Base-by-base conservation (phyloP, 1,140 invertebrate species). In the Diabrotica undecimpunctata region DNA sequence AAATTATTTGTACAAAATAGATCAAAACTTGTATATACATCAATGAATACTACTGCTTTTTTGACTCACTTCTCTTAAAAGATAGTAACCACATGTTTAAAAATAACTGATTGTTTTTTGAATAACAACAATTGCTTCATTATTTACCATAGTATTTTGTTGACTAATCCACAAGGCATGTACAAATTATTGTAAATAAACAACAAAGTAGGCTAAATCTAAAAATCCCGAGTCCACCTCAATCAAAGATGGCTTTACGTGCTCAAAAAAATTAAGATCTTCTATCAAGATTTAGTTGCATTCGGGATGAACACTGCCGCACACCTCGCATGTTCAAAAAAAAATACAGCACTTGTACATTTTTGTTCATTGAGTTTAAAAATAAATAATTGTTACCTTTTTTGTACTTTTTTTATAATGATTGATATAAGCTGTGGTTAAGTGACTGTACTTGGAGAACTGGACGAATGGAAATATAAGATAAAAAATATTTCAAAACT, bases 291-390 rank as follows among this genome's bases (percentile, higher is more conserved):
- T 61, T 69, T 69, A 58, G 62, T 60, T 62, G 61, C 38, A 71
- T 66, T 68, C 66, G 64, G 67, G 61, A 71, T 61, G 58, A 66
- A 71, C 74, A 77, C 74, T 75, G 75, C 75, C 75, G 67, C 65
- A 65, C 73, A 77, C 73, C 73, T 74, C 73, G 75, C 73, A 76
- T 76, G 69, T 74, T 62, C 54, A 70, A 64, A 46, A 64, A 69
- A 70, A 64, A 46, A 64, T 68, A 70, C 71, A 68, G 68, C 57
- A 68, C 58, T 60, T 71, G 66, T 71, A 64, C 66, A 70, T 60
- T 65, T 64, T 68, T 67, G 41, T 46, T 46, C 6, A 10, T 46
- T 46, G 8, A n/a, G 41, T 8, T 46, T 46, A 46, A 10, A 46
- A 46, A 46, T 46, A 46, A 46, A 46, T 46, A 10, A 46, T 46